phyloP scores from a whole-genome alignment of 2,888 invertebrate genomes.

The Patella pellucida region DNA sequence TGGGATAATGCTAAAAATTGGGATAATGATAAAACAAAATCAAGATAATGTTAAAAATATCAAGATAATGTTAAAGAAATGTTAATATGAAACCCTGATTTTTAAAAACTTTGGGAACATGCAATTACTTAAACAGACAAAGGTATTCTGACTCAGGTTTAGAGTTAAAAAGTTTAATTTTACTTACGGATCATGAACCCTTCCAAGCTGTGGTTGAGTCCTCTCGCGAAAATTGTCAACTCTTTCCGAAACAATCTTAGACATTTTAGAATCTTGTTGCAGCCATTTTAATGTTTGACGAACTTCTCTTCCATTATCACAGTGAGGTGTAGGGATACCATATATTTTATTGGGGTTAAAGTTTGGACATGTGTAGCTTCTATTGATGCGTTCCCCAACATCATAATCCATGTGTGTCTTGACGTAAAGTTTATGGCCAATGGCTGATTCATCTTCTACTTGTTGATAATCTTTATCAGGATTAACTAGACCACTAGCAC shows the following conservation, averaged over 20 bases:
- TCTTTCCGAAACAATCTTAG: conserved; percentile 65
- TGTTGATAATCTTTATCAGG: conserved; percentile 63
- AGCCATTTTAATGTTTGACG: conserved; percentile 65
- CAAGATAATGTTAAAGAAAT: no score
- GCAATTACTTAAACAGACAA: no score
- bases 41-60: no score
- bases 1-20: no score
- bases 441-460: conserved; percentile 56
- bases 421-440: conserved; percentile 65
- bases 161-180: neutral
- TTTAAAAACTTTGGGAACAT: no score
- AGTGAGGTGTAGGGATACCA: conserved; percentile 69
- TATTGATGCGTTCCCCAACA: conserved; percentile 60
- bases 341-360: conserved; percentile 45
- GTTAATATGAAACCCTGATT: no score
- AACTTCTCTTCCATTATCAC: conserved; percentile 55
- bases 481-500: conserved; percentile 68
- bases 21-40: no score
- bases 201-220: conserved; percentile 66
- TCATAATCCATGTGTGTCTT: conserved; percentile 62
- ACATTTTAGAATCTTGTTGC: conserved; percentile 52
- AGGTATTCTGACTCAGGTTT: no score
- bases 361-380: conserved; percentile 59
- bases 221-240: conserved; percentile 69
- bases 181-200: conserved; percentile 69